These are phyloP conservation scores for Ageneiosus marmoratus DNA, from an alignment of 2,113 vertebrate species.

Conservation along the genomic window DNA sequence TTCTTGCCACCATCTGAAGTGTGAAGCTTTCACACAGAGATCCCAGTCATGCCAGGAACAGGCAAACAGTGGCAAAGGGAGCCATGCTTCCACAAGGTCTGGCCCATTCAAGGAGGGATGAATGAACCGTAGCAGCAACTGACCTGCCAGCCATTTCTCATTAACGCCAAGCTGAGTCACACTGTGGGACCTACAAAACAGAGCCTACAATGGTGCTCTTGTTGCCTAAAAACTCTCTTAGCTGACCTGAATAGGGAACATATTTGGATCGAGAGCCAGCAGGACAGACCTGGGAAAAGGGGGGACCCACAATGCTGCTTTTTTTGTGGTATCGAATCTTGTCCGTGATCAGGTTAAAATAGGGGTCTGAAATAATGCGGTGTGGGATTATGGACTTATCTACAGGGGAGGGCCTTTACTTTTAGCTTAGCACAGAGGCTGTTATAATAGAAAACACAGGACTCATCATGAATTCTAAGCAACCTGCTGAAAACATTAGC, in stretches of 20 bases:
- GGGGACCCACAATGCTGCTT: background rate
- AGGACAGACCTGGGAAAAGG: conserved; percentile 27
- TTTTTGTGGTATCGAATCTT: background rate
- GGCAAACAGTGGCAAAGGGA: conserved; percentile 25
- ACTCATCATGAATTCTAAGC: background rate
- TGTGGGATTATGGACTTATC: background rate
- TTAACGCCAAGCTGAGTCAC: conserved; percentile 55
- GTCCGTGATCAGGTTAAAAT: background rate
- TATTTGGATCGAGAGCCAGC: conserved; percentile 35
- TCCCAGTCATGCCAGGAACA: conserved; percentile 25
- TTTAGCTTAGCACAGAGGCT: background rate
- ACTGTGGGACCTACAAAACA: conserved; percentile 41
- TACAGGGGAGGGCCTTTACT: background rate
- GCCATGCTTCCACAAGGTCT: conserved; percentile 44
- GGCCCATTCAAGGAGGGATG: conserved; percentile 33
- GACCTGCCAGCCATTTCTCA: conserved; percentile 49
- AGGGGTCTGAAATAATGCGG: background rate
- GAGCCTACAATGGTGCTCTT: conserved; percentile 58
- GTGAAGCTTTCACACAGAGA: conserved; percentile 34
- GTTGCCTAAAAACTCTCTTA: conserved; percentile 58
- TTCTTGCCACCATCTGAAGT: conserved; percentile 15
- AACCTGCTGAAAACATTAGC: background rate
- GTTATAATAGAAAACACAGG: background rate
- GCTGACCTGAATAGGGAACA: conserved; percentile 46
- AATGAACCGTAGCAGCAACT: conserved; percentile 50